Evolutionary conservation across 2,888 invertebrate genomes (phyloP).

Genomic region (Ophraella communa): DNA sequence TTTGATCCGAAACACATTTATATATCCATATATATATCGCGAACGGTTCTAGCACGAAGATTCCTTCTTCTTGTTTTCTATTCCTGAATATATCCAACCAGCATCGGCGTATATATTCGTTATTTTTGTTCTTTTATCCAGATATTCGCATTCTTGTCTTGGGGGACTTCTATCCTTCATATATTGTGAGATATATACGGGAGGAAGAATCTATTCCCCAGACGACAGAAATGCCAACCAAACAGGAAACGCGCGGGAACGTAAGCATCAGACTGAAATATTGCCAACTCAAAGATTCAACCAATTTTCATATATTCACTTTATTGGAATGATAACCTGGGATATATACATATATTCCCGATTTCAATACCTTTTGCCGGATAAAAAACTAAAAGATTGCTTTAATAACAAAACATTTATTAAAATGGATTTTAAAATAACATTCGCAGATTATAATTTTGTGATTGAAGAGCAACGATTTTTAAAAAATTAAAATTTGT

Average conservation of each 20-base stretch:
- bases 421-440: too few relatives aligned
- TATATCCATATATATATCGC: slow-evolving; percentile 29
- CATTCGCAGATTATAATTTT: too few relatives aligned
- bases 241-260: slow-evolving; percentile 57
- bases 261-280: slow-evolving; percentile 57
- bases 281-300: slow-evolving; percentile 59
- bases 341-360: slow-evolving; percentile 21
- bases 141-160: slow-evolving; percentile 58
- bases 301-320: slow-evolving; percentile 59
- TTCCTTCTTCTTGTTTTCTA: slow-evolving; percentile 31
- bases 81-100: slow-evolving; percentile 14
- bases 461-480: too few relatives aligned
- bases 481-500: too few relatives aligned
- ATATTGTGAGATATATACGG: slow-evolving; percentile 54
- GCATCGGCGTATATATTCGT: slow-evolving; percentile 52
- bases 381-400: not conserved
- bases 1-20: slow-evolving; percentile 48
- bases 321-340: slow-evolving; percentile 29
- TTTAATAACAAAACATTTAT: too few relatives aligned
- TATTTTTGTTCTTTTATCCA: slow-evolving; percentile 54
- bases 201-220: slow-evolving; percentile 52
- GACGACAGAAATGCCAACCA: slow-evolving; percentile 54
- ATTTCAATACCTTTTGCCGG: slow-evolving; percentile 18
- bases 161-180: slow-evolving; percentile 59
- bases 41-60: slow-evolving; percentile 18